Evolutionary conservation across 1,140 invertebrate genomes (phyloP).

Genomic region (Anastrepha obliqua): DNA sequence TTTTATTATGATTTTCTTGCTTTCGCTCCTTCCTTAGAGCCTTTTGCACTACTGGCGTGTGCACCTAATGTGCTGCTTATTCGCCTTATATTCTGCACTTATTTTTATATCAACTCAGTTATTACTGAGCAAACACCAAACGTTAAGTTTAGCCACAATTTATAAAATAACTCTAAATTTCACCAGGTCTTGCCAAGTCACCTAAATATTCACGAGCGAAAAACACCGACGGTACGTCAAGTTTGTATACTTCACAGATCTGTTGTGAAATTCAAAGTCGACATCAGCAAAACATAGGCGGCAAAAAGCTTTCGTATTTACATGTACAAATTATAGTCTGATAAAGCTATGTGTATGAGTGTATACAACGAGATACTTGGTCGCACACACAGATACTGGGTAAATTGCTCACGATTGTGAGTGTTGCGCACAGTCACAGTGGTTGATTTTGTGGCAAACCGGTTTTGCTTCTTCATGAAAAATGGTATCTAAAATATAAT

Average conservation of each 20-base stretch:
- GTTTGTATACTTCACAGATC: constrained; percentile 2
- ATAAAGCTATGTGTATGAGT: neutral
- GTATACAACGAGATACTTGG: neutral
- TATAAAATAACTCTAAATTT: constrained; percentile 35
- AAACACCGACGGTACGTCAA: constrained; percentile 37
- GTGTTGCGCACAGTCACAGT: neutral
- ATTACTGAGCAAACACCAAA: constrained; percentile 50
- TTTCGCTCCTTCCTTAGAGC: constrained; percentile 7
- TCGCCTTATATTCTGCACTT: neutral
- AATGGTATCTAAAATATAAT: too few relatives aligned
- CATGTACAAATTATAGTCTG: neutral
- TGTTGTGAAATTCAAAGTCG: constrained; percentile 54
- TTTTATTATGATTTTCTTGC: constrained; percentile 1
- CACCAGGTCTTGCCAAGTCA: constrained; percentile 4
- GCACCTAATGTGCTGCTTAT: neutral
- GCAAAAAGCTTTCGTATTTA: constrained; percentile 12
- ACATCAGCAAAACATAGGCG: neutral
- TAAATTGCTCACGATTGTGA: neutral
- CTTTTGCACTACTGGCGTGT: constrained; percentile 30
- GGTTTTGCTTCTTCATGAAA: neutral
- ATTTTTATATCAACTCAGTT: constrained; percentile 42
- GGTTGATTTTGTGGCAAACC: neutral
- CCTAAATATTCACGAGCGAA: neutral
- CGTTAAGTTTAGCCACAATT: constrained; percentile 4
- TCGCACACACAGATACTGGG: neutral